Base-by-base conservation (phyloP, 2,113 vertebrate genomes). In the Rhipidura dahli region DNA sequence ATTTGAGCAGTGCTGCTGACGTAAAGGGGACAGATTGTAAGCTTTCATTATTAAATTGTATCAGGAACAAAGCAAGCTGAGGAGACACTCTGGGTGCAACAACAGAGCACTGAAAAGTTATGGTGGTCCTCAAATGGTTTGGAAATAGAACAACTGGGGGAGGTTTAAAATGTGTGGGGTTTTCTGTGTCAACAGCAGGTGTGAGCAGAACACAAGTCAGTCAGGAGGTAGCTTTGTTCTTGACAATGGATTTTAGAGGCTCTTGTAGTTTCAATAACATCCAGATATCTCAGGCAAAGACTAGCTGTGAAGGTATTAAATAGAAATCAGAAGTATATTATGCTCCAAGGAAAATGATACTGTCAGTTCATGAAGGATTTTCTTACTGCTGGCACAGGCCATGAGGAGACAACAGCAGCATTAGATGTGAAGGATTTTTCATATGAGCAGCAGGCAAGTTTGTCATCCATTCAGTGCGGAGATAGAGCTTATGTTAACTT, bases 1-100 rank as follows among this genome's bases (percentile, higher is more conserved):
- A 12, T 81, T 76, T 53, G 59, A 70, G 57, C 23, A 33, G 59
- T 17, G 71, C 40, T 85, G 78, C 75, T 73, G 42, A 90, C 47
- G 82, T 69, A 83, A 85, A 53, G n/a, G 49, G 95, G 49, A 51
- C 40, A 69, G 65, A 65, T 61, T 9, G 3, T 59, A 63, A 61
- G 31, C 71, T 90, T 89, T 68, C 42, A 21, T 94, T 66, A 69
- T 89, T 86, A 66, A 93, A 77, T 63, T 56, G 30, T 33, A 82
- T 33, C 30, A 64, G 89, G 47, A 93, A 30, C n/a, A 93, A 71
- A 84, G 39, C 23, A 88, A 56, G 57, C 76, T 47, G 70, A 73
- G 35, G 68, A 78, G 71, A 59, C 30, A 37, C 30, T 73, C 53
- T 30, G 37, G 19, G n/a, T 31, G 10, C 28, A 89, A 45, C 19